Evolutionary conservation across 2,113 vertebrate genomes (phyloP), one percentile per base, ranked within the genome.

Genomic region (Plestiodon gilberti): DNA sequence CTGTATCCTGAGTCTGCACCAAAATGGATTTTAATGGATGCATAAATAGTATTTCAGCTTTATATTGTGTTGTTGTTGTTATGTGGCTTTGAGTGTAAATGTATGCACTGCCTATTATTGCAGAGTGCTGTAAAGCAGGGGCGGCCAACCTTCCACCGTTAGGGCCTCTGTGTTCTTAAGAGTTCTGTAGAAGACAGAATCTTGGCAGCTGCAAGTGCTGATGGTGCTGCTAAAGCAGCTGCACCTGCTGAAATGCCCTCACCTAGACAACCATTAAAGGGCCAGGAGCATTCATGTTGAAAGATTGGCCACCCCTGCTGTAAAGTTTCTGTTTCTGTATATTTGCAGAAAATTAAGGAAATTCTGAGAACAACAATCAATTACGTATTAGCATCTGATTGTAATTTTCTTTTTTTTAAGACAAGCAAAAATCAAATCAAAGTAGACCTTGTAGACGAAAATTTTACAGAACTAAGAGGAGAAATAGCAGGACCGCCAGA

Each of bases 341-440:
- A 90, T 69, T 0, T 38, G 57, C 70, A 0, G 74, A 88, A 78
- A 80, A 48, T 48, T 48, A 48, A 48, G 43, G 43, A 48, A 48
- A 48, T 48, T 48, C 43, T 48, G 8, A 48, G 43, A 48, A 38
- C 88, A 61, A 92, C 28, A 91, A 73, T 92, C 18, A 73, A 82
- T 87, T 92, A 64, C 84, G 91, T 92, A 92, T 48, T 81, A 80
- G 40, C 38, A 52, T 81, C 91, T 95, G 82, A 93, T 7, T 38
- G 90, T 61, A 90, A 96, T 91, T 97, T 95, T 94, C 96, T 97
- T 89, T 96, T 94, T 57, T 95, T 95, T 93, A 96, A 99, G 99
- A 99, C 98, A 80, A 99, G 98, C 98, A 99, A 99, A 98, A 99
- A 99, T 97, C 99, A 99, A 96, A 99, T 99, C 91, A 99, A 99